Conservation (phyloP, 2,797 vertebrate genomes). For the Liasis olivaceus region DNA sequence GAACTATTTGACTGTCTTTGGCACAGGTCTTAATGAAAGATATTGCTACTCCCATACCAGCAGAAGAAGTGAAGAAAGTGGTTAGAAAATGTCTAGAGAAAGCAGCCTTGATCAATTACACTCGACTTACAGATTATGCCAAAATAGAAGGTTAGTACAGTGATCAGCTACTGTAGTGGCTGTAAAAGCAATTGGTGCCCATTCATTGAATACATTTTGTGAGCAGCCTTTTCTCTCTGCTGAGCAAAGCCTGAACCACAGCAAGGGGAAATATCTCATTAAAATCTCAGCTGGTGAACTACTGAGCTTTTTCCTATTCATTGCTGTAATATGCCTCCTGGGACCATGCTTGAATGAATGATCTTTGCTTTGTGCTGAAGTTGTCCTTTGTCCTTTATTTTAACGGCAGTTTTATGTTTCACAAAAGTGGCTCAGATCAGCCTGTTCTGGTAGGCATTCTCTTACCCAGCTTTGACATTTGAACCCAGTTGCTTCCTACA, state of each 20-base stretch:
- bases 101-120: slow-evolving; percentile 94
- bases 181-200: slow-evolving; percentile 71
- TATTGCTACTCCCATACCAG: slow-evolving; percentile 89
- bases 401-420: slow-evolving; percentile 60
- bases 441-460: neutral
- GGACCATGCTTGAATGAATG: slow-evolving; percentile 76
- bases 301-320: slow-evolving; percentile 81
- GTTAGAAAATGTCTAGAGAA: slow-evolving; percentile 92
- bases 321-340: slow-evolving; percentile 84
- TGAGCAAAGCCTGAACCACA: slow-evolving; percentile 72
- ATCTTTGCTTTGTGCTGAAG: slow-evolving; percentile 73
- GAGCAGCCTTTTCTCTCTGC: slow-evolving; percentile 72
- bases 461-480: slow-evolving; percentile 11
- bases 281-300: slow-evolving; percentile 85
- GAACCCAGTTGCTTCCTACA: neutral
- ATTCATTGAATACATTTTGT: slow-evolving; percentile 75
- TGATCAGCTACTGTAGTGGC: slow-evolving; percentile 69
- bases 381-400: slow-evolving; percentile 77
- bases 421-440: slow-evolving; percentile 3
- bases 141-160: slow-evolving; percentile 89
- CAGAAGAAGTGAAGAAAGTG: slow-evolving; percentile 92
- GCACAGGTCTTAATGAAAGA: slow-evolving; percentile 95
- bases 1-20: slow-evolving; percentile 50
- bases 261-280: slow-evolving; percentile 83
- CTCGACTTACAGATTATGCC: slow-evolving; percentile 92